Evolutionary conservation across 2,888 invertebrate species (phyloP).

Genomic region (Drosophila limbata): DNA sequence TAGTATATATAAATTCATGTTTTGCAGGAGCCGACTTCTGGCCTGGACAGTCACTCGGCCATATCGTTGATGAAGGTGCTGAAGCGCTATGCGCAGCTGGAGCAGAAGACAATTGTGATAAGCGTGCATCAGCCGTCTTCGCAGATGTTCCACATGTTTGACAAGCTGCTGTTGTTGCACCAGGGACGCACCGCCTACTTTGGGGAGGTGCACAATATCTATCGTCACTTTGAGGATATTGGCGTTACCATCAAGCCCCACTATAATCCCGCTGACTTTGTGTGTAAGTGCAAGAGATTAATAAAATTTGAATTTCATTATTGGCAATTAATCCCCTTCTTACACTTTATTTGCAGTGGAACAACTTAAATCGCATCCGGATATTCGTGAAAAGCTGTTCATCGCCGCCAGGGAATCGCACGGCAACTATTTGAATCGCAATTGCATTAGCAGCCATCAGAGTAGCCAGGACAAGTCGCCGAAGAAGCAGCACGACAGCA

Average conservation of each 20-base stretch:
- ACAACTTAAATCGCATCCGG: constrained; percentile 90
- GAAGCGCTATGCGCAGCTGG: constrained; percentile 90
- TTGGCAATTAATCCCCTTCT: not conserved
- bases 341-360: constrained; percentile 87
- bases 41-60: constrained; percentile 92
- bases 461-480: constrained; percentile 37
- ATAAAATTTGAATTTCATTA: not conserved
- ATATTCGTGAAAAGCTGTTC: constrained; percentile 89
- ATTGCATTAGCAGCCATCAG: constrained; percentile 66
- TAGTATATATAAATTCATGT: not conserved
- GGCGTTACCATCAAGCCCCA: constrained; percentile 90
- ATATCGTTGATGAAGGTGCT: constrained; percentile 90
- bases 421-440: constrained; percentile 85
- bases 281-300: constrained; percentile 86
- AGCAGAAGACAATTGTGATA: constrained; percentile 92
- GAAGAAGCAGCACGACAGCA: constrained; percentile 71
- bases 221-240: constrained; percentile 90
- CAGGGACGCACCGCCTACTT: constrained; percentile 92
- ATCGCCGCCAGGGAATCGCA: constrained; percentile 88
- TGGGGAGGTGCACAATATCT: constrained; percentile 90
- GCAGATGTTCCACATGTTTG: constrained; percentile 93
- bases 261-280: constrained; percentile 94
- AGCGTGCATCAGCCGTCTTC: constrained; percentile 94
- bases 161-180: constrained; percentile 89
- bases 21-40: constrained; percentile 92